Evolutionary conservation across 2,797 vertebrate species (phyloP).

Genomic region (Leptatherina wallacei): DNA sequence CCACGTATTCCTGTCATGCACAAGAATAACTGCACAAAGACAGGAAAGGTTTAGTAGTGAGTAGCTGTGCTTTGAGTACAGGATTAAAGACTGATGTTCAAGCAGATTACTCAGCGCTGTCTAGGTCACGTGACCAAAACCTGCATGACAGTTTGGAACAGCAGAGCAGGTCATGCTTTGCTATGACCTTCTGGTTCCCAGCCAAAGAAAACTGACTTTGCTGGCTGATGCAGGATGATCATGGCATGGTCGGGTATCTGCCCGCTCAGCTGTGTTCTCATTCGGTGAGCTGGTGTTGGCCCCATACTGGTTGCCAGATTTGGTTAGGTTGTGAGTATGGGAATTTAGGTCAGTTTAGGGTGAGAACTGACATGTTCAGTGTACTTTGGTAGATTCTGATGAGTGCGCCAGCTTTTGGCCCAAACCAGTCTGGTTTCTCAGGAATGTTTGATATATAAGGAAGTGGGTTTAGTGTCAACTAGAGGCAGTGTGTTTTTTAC

Average conservation of each 20-base stretch:
- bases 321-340: background rate
- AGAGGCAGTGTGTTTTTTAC: background rate
- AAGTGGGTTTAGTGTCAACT: background rate
- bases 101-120: conserved; percentile 65
- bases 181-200: background rate
- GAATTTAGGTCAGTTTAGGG: background rate
- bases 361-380: background rate
- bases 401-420: background rate
- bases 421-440: background rate
- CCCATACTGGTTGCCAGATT: background rate
- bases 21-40: conserved; percentile 16
- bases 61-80: conserved; percentile 34
- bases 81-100: conserved; percentile 70
- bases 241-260: background rate
- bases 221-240: background rate
- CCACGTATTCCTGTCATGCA: conserved; percentile 4
- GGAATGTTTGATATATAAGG: background rate
- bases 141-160: conserved; percentile 22
- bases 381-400: background rate
- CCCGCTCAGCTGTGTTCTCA: background rate
- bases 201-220: background rate
- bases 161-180: conserved; percentile 30
- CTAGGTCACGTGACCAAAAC: conserved; percentile 53
- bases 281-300: background rate
- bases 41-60: conserved; percentile 34